These are phyloP conservation scores for Ceratina calcarata DNA, from an alignment of 1,140 invertebrate genomes.

Conservation along the genomic window DNA sequence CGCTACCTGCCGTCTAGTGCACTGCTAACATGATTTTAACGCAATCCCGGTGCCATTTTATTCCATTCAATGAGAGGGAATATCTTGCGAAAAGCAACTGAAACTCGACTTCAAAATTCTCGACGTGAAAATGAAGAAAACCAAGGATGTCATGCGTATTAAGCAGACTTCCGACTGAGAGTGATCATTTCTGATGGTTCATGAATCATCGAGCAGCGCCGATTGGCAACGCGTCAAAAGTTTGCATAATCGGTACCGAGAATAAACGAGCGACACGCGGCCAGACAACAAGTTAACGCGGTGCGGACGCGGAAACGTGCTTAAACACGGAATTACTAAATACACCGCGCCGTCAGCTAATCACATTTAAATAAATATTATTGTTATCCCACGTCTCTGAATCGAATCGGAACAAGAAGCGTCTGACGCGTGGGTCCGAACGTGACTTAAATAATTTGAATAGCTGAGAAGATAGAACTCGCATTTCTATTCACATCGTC, in stretches of 20 bases:
- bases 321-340: constrained; percentile 25
- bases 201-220: constrained; percentile 40
- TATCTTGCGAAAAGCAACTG: background rate
- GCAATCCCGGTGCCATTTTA: no score
- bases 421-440: no score
- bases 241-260: constrained; percentile 59
- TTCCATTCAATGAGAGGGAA: no score
- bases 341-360: background rate
- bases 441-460: no score
- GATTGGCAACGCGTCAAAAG: constrained; percentile 54
- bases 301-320: constrained; percentile 35
- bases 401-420: no score
- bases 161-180: constrained; percentile 10
- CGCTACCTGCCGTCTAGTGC: no score
- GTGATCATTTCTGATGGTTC: background rate
- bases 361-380: constrained; percentile 11
- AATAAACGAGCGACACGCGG: constrained; percentile 50
- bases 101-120: no score
- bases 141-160: background rate
- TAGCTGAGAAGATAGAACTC: no score
- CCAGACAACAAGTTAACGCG: background rate
- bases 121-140: background rate
- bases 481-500: no score
- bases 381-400: background rate
- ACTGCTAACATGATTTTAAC: no score